Evolutionary conservation across 2,888 invertebrate species (phyloP).

Genomic region (Xestia sexstrigata): DNA sequence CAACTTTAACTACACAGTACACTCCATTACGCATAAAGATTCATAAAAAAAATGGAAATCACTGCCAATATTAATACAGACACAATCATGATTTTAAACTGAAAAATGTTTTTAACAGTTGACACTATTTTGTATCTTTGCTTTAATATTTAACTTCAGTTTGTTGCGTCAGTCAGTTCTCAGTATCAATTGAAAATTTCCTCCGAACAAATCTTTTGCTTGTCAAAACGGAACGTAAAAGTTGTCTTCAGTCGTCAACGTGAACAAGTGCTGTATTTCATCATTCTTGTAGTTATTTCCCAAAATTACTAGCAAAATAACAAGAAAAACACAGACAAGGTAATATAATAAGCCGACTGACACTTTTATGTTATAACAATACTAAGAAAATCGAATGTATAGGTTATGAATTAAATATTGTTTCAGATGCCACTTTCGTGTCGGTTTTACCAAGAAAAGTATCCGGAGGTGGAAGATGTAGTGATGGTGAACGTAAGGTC

Average conservation of each 20-base stretch:
- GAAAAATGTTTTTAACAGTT: too few relatives aligned
- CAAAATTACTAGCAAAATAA: conserved; percentile 66
- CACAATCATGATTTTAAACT: too few relatives aligned
- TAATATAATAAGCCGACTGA: conserved; percentile 57
- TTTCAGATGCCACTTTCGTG: conserved; percentile 96
- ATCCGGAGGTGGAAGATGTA: conserved; percentile 99
- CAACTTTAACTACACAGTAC: too few relatives aligned
- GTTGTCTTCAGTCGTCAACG: conserved; percentile 83
- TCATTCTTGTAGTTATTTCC: conserved; percentile 76
- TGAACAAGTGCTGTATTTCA: conserved; percentile 85
- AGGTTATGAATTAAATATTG: conserved; percentile 80
- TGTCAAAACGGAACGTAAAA: conserved; percentile 71
- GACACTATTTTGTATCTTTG: too few relatives aligned
- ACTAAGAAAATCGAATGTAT: conserved; percentile 43
- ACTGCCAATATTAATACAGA: too few relatives aligned
- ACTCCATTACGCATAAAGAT: too few relatives aligned
- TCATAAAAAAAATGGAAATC: too few relatives aligned
- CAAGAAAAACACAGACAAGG: conserved; percentile 74
- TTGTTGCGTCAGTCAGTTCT: too few relatives aligned
- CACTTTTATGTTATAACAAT: neutral
- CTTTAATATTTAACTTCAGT: too few relatives aligned
- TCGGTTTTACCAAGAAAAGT: conserved; percentile 99
- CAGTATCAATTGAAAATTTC: too few relatives aligned
- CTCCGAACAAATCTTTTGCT: conserved; percentile 30
- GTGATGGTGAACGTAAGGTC: conserved; percentile 99